Conservation (phyloP, 2,888 invertebrate species). For the Apeira syringaria region DNA sequence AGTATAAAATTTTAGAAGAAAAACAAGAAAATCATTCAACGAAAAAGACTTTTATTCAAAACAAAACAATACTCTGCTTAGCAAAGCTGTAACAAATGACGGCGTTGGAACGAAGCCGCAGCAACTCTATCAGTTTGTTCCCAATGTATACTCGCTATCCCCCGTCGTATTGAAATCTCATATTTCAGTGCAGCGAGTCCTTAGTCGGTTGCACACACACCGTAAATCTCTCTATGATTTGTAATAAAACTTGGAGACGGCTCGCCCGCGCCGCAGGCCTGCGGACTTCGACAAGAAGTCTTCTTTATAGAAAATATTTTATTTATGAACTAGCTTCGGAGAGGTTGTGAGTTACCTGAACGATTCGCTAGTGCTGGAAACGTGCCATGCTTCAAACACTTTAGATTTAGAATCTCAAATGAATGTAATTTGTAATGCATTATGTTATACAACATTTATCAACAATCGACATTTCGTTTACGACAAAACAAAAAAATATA, state of each 20-base stretch:
- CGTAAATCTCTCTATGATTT: conserved; percentile 58
- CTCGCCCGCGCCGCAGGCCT: conserved; percentile 35
- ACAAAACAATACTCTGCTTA: background rate
- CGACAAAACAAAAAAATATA: too few relatives aligned
- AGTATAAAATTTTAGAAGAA: too few relatives aligned
- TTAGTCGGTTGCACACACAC: conserved; percentile 48
- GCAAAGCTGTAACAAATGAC: conserved; percentile 1
- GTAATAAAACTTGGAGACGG: conserved; percentile 49
- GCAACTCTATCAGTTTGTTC: conserved; percentile 1
- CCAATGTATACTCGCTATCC: conserved; percentile 26
- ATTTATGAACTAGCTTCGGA: conserved; percentile 24
- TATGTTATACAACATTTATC: too few relatives aligned
- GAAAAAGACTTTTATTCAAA: too few relatives aligned
- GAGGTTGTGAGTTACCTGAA: background rate
- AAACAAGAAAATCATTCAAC: too few relatives aligned
- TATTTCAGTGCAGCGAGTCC: conserved; percentile 46
- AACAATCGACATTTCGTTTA: too few relatives aligned
- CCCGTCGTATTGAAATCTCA: conserved; percentile 41
- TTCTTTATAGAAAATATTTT: conserved; percentile 32
- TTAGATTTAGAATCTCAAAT: too few relatives aligned
- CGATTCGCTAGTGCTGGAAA: conserved; percentile 2
- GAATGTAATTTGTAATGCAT: too few relatives aligned
- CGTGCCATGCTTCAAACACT: background rate
- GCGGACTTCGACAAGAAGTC: conserved; percentile 29
- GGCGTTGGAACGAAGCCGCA: background rate